phyloP scores from a whole-genome alignment of 37 sponge, comb jelly and placozoan genomes.

The Geodia barretti region DNA sequence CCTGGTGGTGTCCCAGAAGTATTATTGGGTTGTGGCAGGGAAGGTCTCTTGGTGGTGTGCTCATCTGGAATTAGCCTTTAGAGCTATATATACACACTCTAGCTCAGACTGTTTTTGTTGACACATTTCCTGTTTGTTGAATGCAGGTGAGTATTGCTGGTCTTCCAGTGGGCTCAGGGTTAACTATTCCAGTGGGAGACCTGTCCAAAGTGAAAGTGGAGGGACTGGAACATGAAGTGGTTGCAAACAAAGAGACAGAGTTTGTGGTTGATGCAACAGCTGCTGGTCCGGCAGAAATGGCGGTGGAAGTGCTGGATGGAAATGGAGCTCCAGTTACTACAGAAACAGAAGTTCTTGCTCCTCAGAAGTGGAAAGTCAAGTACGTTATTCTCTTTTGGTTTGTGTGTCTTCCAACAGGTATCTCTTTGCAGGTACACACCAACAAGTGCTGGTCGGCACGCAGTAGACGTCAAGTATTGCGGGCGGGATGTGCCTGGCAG shows the following conservation, averaged over 20 bases:
- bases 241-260: conserved; percentile 62
- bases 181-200: conserved; percentile 40
- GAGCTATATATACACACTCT: background rate
- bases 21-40: no score
- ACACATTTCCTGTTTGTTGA: no score
- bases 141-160: conserved; percentile 34
- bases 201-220: conserved; percentile 71
- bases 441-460: conserved; percentile 57
- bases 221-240: conserved; percentile 76
- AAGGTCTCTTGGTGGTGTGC: no score
- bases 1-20: no score
- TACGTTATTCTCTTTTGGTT: no score
- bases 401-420: no score
- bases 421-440: conserved; percentile 69
- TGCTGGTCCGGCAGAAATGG: conserved; percentile 81
- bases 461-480: conserved; percentile 73
- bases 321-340: conserved; percentile 29
- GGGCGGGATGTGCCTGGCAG: conserved; percentile 62
- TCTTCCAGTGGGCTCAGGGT: conserved; percentile 32
- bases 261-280: conserved; percentile 85
- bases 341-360: conserved; percentile 17
- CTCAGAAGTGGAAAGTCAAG: conserved; percentile 69
- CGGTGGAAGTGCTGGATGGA: conserved; percentile 14
- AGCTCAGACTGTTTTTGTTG: no score
- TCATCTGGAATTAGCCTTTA: no score